These are phyloP conservation scores for Monomorium pharaonis DNA, from an alignment of 1,140 invertebrate species.

Conservation along the genomic window DNA sequence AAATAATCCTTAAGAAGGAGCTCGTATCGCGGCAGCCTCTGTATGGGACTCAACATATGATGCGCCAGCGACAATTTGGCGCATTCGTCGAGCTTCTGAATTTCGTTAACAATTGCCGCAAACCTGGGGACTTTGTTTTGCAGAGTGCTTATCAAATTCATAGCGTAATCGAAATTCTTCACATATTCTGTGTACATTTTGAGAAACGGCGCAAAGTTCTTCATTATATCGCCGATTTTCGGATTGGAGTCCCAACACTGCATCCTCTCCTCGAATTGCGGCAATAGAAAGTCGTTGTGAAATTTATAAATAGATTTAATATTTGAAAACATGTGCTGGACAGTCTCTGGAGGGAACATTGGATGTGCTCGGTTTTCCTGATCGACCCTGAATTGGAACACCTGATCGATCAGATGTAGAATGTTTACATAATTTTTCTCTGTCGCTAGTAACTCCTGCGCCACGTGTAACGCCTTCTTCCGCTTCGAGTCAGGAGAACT, in stretches of 20 bases:
- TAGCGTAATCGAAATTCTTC: conserved; percentile 89
- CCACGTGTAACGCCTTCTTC: conserved; percentile 86
- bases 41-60: conserved; percentile 92
- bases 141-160: conserved; percentile 87
- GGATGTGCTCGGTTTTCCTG: conserved; percentile 85
- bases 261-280: conserved; percentile 88
- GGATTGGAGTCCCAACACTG: conserved; percentile 87
- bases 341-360: conserved; percentile 82
- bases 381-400: conserved; percentile 86
- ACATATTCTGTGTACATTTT: conserved; percentile 92
- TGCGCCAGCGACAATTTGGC: conserved; percentile 88
- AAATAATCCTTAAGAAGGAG: conserved; percentile 89
- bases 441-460: conserved; percentile 89
- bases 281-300: conserved; percentile 89
- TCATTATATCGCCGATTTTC: conserved; percentile 91
- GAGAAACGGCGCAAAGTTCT: conserved; percentile 91
- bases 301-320: conserved; percentile 86
- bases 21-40: conserved; percentile 90
- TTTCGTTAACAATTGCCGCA: conserved; percentile 87
- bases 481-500: conserved; percentile 75
- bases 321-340: conserved; percentile 84
- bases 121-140: conserved; percentile 88
- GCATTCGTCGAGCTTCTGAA: conserved; percentile 89
- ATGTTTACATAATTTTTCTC: conserved; percentile 90
- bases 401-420: conserved; percentile 89